These are phyloP conservation scores for Drosophila vallismaia DNA, from an alignment of 2,888 invertebrate genomes.

Conservation along the genomic window DNA sequence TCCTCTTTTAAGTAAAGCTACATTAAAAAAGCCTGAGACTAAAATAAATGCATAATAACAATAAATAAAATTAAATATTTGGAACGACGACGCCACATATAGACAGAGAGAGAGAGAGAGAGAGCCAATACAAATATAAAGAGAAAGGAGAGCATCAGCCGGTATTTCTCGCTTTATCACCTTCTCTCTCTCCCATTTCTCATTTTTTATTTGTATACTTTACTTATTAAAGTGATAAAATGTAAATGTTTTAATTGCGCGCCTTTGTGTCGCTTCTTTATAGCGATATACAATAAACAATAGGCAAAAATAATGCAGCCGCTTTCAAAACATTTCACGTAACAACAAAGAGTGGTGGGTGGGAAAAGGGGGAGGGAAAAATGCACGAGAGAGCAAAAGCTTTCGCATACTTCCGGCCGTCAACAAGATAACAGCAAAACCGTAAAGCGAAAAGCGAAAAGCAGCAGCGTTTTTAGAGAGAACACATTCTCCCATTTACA, in stretches of 20 bases:
- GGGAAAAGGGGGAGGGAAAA: conserved; percentile 11
- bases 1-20: conserved; percentile 67
- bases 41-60: conserved; percentile 20
- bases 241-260: conserved; percentile 29
- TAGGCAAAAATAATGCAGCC: conserved; percentile 46
- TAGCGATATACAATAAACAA: conserved; percentile 45
- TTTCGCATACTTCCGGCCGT: conserved; percentile 73
- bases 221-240: background rate
- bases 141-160: conserved; percentile 14
- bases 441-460: conserved; percentile 8
- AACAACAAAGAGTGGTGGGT: conserved; percentile 42
- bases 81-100: background rate
- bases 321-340: conserved; percentile 67
- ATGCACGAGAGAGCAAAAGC: conserved; percentile 25
- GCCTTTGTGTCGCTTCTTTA: conserved; percentile 32
- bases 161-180: conserved; percentile 20
- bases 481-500: conserved; percentile 20
- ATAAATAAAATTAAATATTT: conserved; percentile 31
- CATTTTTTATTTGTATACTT: too few species aligned
- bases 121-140: background rate
- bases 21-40: conserved; percentile 16
- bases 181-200: conserved; percentile 1
- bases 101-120: too few species aligned
- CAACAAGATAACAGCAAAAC: conserved; percentile 51
- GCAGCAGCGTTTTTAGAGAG: conserved; percentile 71